Base-by-base conservation (phyloP, 2,113 vertebrate genomes). In the Platichthys flesus region DNA sequence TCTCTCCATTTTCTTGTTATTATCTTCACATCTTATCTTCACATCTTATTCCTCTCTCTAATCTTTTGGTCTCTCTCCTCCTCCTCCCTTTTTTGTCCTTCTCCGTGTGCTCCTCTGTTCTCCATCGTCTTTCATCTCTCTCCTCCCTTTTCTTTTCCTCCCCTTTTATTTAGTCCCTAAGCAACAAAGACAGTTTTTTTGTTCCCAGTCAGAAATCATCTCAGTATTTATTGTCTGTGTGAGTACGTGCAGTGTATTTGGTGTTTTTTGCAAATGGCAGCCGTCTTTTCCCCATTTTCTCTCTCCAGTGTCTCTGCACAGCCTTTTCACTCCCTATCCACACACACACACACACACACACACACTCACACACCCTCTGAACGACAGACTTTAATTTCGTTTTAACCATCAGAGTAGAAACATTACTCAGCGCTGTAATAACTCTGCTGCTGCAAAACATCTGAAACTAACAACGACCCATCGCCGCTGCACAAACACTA, bases 101-200 rank as follows among this genome's bases (percentile, higher is more conserved):
- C 0, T 16, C 3, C 18, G 7, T 9, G 9, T 37, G 35, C 9
- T 37, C 35, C 40, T 42, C 40, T 42, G 40, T 42, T 42, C 40
- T 42, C 40, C 40, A 42, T 37, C 40, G 40, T 42, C 40, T 42
- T 10, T 42, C 6, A 3, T 42, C 40, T 42, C 40, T 42, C 6
- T 26, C 54, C 37, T 58, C 13, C 20, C 55, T 35, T 21, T 71
- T 21, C 6, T 58, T 28, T 61, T 67, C 87, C 78, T 77, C 83
- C 68, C 67, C 73, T 81, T 63, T 42, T 71, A 78, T 88, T 88
- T 82, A 88, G 84, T 85, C 81, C 78, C 79, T 74, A 79, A 73
- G 81, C 81, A 62, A 81, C 61, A 52, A 74, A 78, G 72, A 37
- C 35, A 37, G 35, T 37, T 37, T 37, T 37, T 37, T 37, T 37